phyloP scores from a whole-genome alignment of 2,113 vertebrate genomes.

The Candoia aspera region DNA sequence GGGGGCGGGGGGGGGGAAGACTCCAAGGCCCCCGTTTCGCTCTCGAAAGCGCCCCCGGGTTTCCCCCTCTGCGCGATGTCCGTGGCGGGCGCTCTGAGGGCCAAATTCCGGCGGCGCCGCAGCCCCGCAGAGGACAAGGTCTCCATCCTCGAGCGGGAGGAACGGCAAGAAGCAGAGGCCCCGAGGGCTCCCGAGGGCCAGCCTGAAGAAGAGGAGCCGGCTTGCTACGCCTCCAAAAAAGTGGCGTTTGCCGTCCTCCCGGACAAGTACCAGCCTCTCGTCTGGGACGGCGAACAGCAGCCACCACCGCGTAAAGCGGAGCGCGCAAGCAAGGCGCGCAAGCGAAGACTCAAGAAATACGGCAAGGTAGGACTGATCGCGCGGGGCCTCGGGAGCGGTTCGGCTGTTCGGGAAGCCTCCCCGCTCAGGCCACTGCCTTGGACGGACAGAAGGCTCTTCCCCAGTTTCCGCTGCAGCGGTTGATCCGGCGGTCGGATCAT shows the following conservation, averaged over 20 bases:
- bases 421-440: too few species aligned
- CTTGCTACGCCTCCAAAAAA: slow-evolving; percentile 22
- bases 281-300: slow-evolving; percentile 21
- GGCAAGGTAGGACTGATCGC: slow-evolving; percentile 70
- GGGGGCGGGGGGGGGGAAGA: slow-evolving; percentile 23
- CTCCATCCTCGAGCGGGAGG: slow-evolving; percentile 39
- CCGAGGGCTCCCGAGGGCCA: not conserved
- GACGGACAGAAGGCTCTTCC: too few species aligned
- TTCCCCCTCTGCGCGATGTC: slow-evolving; percentile 53
- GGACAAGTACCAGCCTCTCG: slow-evolving; percentile 69
- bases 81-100: slow-evolving; percentile 46
- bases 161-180: slow-evolving; percentile 11
- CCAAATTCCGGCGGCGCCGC: slow-evolving; percentile 24
- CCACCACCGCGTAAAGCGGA: slow-evolving; percentile 32
- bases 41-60: not conserved
- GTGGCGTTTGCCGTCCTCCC: slow-evolving; percentile 68
- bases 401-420: not conserved
- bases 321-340: slow-evolving; percentile 46
- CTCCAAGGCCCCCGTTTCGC: not conserved
- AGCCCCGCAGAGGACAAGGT: slow-evolving; percentile 46
- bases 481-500: not conserved
- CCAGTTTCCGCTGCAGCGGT: not conserved
- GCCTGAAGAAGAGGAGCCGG: not conserved
- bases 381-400: not conserved
- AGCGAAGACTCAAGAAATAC: slow-evolving; percentile 73